These are phyloP conservation scores for Cyphomyrmex costatus DNA, from an alignment of 1,140 invertebrate genomes.

Conservation along the genomic window DNA sequence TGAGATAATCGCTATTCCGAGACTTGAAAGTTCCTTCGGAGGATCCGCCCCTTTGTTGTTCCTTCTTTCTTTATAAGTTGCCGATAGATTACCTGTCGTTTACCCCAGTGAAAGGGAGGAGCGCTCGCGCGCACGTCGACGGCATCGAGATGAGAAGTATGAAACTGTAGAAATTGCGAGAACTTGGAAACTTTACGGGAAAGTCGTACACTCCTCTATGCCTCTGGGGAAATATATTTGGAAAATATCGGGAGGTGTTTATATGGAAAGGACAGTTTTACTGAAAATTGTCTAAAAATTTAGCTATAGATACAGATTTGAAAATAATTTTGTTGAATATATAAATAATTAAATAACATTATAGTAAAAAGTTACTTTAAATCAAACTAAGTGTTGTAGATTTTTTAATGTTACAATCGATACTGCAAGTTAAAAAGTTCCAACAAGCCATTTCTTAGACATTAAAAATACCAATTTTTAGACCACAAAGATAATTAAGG, in stretches of 20 bases:
- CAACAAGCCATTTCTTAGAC: too few species aligned
- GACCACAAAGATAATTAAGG: too few species aligned
- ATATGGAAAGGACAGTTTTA: too few species aligned
- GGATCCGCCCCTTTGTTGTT: neutral
- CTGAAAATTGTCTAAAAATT: too few species aligned
- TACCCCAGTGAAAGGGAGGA: slow-evolving; percentile 7
- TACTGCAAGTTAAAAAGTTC: too few species aligned
- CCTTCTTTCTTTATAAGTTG: neutral
- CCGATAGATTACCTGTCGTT: slow-evolving; percentile 30
- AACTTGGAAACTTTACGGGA: neutral
- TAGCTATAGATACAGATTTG: too few species aligned
- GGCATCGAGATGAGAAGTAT: neutral
- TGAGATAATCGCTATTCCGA: slow-evolving; percentile 37
- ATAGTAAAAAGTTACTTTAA: too few species aligned
- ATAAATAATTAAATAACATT: too few species aligned
- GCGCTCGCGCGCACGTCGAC: neutral
- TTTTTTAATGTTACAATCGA: too few species aligned
- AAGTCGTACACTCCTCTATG: neutral
- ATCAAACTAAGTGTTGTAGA: too few species aligned
- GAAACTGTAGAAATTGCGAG: slow-evolving; percentile 14
- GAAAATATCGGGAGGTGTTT: neutral
- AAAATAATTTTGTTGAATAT: too few species aligned
- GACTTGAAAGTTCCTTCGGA: neutral
- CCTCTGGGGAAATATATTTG: neutral
- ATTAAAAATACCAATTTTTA: too few species aligned